Evolutionary conservation across 1,140 invertebrate genomes (phyloP).

Genomic region (Euschistus heros): DNA sequence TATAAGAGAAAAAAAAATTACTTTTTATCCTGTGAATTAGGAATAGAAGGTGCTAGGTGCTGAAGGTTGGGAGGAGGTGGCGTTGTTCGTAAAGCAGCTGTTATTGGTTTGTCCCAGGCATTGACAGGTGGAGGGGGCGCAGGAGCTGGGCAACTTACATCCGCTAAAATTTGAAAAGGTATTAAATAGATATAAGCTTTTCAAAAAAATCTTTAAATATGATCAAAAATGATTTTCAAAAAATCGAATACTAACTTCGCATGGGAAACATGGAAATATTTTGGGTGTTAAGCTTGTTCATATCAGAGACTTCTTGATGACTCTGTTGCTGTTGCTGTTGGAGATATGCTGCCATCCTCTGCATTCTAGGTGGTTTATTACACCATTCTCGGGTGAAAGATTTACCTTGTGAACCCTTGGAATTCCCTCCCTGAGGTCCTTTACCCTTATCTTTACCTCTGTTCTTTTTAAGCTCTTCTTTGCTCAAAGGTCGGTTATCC

Average conservation of each 20-base stretch:
- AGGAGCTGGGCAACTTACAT: conserved; percentile 38
- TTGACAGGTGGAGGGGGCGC: conserved; percentile 58
- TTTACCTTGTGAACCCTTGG: conserved; percentile 35
- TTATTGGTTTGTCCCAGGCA: conserved; percentile 78
- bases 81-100: conserved; percentile 46
- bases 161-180: conserved; percentile 26
- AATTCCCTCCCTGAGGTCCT: background rate
- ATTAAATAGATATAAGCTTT: background rate
- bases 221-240: background rate
- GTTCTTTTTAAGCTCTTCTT: conserved; percentile 12
- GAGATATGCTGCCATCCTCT: conserved; percentile 12
- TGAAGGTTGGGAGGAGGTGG: conserved; percentile 33
- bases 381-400: conserved; percentile 38
- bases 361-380: conserved; percentile 27
- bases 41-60: conserved; percentile 5
- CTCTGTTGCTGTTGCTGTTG: conserved; percentile 35
- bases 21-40: conserved; percentile 8
- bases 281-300: conserved; percentile 37
- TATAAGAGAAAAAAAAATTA: background rate
- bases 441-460: conserved; percentile 13
- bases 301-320: conserved; percentile 36
- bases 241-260: background rate
- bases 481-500: conserved; percentile 37
- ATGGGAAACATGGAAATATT: conserved; percentile 32
- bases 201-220: conserved; percentile 9